phyloP scores from a whole-genome alignment of 2,113 vertebrate species.

The Esox niger region DNA sequence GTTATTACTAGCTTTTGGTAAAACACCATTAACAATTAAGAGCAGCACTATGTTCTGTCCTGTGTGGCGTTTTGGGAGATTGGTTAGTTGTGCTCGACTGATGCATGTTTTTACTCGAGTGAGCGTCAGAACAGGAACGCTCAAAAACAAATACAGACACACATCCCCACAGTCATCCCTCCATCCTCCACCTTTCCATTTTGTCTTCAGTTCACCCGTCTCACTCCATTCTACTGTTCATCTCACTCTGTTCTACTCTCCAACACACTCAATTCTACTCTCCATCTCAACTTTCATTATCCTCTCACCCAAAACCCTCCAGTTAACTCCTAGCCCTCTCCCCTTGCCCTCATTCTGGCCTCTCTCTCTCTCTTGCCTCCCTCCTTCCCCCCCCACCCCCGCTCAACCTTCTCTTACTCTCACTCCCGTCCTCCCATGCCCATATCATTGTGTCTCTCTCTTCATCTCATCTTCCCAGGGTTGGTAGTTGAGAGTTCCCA shows the following conservation, averaged over 20 bases:
- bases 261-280: background rate
- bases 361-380: slow-evolving; percentile 11
- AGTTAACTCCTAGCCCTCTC: slow-evolving; percentile 19
- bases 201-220: too few species aligned
- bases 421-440: slow-evolving; percentile 12
- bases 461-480: slow-evolving; percentile 34
- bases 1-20: too few species aligned
- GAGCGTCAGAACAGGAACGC: slow-evolving; percentile 23
- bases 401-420: slow-evolving; percentile 17
- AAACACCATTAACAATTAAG: too few species aligned
- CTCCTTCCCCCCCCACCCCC: slow-evolving; percentile 24
- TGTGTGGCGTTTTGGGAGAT: background rate
- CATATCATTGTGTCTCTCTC: background rate
- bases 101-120: background rate
- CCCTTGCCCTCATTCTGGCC: slow-evolving; percentile 29
- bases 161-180: background rate
- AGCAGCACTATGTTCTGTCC: background rate
- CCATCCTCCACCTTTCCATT: slow-evolving; percentile 46
- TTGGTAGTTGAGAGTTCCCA: slow-evolving; percentile 34
- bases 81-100: slow-evolving; percentile 14
- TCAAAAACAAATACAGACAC: slow-evolving; percentile 29
- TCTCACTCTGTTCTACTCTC: background rate
- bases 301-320: background rate
- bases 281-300: background rate
- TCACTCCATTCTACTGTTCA: too few species aligned